Percentiles rank a stretch among this genome's conserved stretches.
Conservation (phyloP, 2,113 vertebrate genomes). For the Hydropotes inermis region DNA sequence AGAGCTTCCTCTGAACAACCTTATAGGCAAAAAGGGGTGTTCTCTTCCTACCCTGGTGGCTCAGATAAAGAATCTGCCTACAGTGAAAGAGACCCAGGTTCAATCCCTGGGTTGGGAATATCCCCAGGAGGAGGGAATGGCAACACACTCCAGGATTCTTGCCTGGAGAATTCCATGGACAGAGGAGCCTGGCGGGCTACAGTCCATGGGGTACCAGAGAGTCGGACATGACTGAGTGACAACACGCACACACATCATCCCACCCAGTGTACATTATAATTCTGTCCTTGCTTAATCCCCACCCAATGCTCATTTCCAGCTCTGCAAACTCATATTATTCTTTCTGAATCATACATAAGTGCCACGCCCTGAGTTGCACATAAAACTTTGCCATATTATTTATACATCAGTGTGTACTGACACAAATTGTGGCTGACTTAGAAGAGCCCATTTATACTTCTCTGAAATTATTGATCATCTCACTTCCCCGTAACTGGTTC, state of each 20-base stretch:
- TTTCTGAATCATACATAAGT: constrained; percentile 74
- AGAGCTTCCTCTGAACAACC: constrained; percentile 57
- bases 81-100: not conserved
- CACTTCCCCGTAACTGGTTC: not conserved
- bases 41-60: not conserved
- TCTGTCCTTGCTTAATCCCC: constrained; percentile 72
- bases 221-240: not conserved
- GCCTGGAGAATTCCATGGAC: not conserved
- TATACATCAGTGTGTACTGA: constrained; percentile 57
- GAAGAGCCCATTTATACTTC: constrained; percentile 33
- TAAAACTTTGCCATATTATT: constrained; percentile 65
- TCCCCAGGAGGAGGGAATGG: not conserved
- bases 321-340: constrained; percentile 72
- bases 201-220: not conserved
- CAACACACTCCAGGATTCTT: not conserved
- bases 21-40: constrained; percentile 52
- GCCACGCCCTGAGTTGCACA: constrained; percentile 75
- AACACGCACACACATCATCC: not conserved
- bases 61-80: not conserved
- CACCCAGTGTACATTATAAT: constrained; percentile 64
- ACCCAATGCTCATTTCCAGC: constrained; percentile 78
- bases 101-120: not conserved
- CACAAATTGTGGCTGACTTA: constrained; percentile 34
- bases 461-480: not conserved
- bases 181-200: not conserved